Conservation (phyloP, 2,113 vertebrate species). For the Notarius lentiginosus region DNA sequence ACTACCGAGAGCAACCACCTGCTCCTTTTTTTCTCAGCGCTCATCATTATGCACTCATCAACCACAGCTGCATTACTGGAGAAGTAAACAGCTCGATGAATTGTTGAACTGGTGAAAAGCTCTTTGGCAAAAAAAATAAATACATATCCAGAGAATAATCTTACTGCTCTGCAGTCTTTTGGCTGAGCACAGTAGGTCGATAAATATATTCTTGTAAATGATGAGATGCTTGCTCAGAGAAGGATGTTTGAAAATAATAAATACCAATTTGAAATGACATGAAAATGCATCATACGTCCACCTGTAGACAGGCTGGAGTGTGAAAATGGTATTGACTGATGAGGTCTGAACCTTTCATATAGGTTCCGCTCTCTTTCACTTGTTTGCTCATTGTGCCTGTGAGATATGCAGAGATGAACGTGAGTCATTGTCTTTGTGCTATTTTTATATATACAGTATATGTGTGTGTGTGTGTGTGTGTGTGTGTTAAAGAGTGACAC, state of each 20-base stretch:
- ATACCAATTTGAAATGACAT: neutral
- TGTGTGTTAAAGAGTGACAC: constrained; percentile 4
- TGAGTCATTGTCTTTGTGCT: constrained; percentile 43
- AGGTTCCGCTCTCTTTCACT: constrained; percentile 3
- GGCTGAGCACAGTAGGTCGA: neutral
- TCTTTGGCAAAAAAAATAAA: constrained; percentile 10
- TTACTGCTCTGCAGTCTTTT: neutral
- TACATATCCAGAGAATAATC: neutral
- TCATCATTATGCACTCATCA: constrained; percentile 29
- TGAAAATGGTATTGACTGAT: constrained; percentile 1
- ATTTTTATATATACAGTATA: constrained; percentile 33
- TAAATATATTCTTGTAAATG: constrained; percentile 12
- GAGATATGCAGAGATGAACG: constrained; percentile 38
- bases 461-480: neutral
- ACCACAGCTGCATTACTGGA: constrained; percentile 26
- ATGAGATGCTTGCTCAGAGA: neutral
- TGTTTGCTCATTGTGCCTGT: constrained; percentile 26
- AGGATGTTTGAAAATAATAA: neutral
- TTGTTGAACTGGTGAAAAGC: constrained; percentile 8
- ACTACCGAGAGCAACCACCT: neutral
- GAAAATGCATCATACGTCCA: neutral
- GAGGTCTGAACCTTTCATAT: neutral
- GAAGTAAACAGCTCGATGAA: constrained; percentile 37
- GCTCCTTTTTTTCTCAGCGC: neutral
- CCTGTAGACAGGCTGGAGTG: neutral